Base-by-base conservation (phyloP, 1,140 invertebrate species). In the Achatina immaculata region DNA sequence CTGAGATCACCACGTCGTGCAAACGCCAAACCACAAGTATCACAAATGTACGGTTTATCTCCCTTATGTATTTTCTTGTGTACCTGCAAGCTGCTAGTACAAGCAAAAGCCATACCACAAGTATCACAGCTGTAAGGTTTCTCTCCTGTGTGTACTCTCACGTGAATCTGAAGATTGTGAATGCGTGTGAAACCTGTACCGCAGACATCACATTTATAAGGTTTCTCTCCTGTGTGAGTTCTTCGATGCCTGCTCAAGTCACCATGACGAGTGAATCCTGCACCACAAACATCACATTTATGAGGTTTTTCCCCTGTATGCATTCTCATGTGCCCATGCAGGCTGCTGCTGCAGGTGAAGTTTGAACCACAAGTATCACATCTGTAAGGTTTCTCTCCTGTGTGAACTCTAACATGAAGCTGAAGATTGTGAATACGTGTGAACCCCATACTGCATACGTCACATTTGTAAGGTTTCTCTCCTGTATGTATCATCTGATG, bases 361-460 rank as follows among this genome's bases (percentile, higher is more conserved):
- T 95, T 95, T 65, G 95, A 93, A 21, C 95, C 95, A 90, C 96
- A 96, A 88, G 96, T 95, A 21, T 95, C 93, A 91, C 96, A 97
- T 3, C 94, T 95, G 91, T 96, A 96, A 0, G 96, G 96, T 86
- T 96, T 96, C 90, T 96, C 95, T 89, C 96, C 96, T 40, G 95
- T 96, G 90, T 99, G 97, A 88, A 98, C 98, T 85, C 97, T 92
- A 62, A 98, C 92, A 92, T 99, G 97, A 4, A 43, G 31, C 28
- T 74, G 48, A 40, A 69, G 42, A 4, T 19, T 21, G 31, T 21
- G 24, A 21, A 16, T 42, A 2, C 24, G 42, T 7, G 68, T 42
- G 31, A 69, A 69, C 6, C 68, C 36, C 6, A 42, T 42, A 24
- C n/a, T 7, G 31, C 68, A 69, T 28, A 69, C 21, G n/a, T 69